phyloP scores from a whole-genome alignment of 2,888 invertebrate genomes.

The Adela reaumurella region DNA sequence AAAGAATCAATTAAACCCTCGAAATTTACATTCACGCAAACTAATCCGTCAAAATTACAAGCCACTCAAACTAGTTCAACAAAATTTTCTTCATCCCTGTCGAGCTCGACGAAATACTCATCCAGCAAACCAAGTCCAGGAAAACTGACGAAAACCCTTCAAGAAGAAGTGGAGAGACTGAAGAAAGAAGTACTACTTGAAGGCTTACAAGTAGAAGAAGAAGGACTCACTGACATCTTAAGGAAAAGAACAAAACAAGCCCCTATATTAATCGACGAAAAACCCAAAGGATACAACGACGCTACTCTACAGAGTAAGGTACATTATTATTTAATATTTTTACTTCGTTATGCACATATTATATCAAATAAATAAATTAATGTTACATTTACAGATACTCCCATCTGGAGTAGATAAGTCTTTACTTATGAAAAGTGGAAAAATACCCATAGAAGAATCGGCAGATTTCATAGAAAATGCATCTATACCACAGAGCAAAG shows the following conservation, averaged over 20 bases:
- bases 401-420: slow-evolving; percentile 44
- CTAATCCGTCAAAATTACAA: neutral
- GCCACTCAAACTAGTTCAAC: neutral
- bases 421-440: slow-evolving; percentile 39
- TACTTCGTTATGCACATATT: too few species aligned
- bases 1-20: neutral
- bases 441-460: slow-evolving; percentile 19
- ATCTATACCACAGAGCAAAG: slow-evolving; percentile 19
- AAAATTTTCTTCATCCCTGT: neutral
- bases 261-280: slow-evolving; percentile 37
- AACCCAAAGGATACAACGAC: slow-evolving; percentile 49
- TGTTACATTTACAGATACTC: slow-evolving; percentile 21
- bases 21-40: neutral
- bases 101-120: neutral
- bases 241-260: slow-evolving; percentile 69
- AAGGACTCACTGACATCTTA: slow-evolving; percentile 71
- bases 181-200: slow-evolving; percentile 78
- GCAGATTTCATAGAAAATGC: neutral
- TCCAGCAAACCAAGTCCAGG: slow-evolving; percentile 14
- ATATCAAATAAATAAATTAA: too few species aligned
- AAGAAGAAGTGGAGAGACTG: slow-evolving; percentile 76
- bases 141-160: slow-evolving; percentile 63
- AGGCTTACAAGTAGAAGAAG: slow-evolving; percentile 81
- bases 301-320: slow-evolving; percentile 43
- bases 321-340: slow-evolving; percentile 6